A percentile compares a stretch with the other conserved stretches of the same genome.
Evolutionary conservation across 2,888 invertebrate species (phyloP).

Genomic region (Drosophila anceps): DNA sequence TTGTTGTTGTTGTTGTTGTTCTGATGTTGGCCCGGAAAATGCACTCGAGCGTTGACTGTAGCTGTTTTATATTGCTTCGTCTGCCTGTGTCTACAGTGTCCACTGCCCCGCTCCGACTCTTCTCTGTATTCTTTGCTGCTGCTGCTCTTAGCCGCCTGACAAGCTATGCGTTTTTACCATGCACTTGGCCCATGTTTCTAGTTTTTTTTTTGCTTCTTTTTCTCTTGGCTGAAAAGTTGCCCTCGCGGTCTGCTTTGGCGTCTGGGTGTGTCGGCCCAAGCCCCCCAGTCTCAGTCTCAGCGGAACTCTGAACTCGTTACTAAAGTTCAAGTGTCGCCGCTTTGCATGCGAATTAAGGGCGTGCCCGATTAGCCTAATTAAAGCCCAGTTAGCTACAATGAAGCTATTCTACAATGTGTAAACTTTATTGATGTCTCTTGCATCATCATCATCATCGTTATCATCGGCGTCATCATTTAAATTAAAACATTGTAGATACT

Average conservation of each 20-base stretch:
- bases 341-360: slow-evolving; percentile 58
- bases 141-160: slow-evolving; percentile 69
- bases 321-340: slow-evolving; percentile 61
- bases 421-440: background rate
- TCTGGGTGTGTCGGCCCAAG: slow-evolving; percentile 53
- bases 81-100: slow-evolving; percentile 8
- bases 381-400: slow-evolving; percentile 8
- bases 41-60: slow-evolving; percentile 75
- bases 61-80: slow-evolving; percentile 51
- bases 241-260: slow-evolving; percentile 2
- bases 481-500: background rate
- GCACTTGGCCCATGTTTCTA: slow-evolving; percentile 49
- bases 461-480: slow-evolving; percentile 18
- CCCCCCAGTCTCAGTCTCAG: slow-evolving; percentile 2
- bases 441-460: background rate
- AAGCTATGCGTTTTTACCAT: slow-evolving; percentile 68
- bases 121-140: slow-evolving; percentile 15
- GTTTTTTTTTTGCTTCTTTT: slow-evolving; percentile 11
- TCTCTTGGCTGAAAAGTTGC: slow-evolving; percentile 31
- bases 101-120: slow-evolving; percentile 3
- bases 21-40: slow-evolving; percentile 76
- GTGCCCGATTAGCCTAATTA: slow-evolving; percentile 62
- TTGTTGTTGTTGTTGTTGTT: slow-evolving; percentile 41
- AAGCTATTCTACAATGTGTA: background rate
- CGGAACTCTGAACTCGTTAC: slow-evolving; percentile 39